Evolutionary conservation across 2,888 invertebrate species (phyloP).

Genomic region (Sepiola atlantica): DNA sequence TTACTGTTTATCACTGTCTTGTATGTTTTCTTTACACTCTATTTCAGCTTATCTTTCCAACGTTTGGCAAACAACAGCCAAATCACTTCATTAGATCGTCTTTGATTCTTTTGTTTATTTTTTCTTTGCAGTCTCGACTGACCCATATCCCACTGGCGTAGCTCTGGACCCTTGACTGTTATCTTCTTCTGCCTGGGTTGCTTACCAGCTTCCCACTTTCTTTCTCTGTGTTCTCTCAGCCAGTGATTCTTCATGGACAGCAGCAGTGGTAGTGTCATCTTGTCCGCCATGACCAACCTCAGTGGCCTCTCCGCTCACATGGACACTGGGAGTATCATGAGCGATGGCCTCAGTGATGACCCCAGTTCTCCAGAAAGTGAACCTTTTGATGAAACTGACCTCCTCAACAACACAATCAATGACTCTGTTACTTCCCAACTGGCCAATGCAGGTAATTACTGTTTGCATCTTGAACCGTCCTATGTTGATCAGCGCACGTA

Average conservation of each 20-base stretch:
- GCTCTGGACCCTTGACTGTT: background rate
- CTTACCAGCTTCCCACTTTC: background rate
- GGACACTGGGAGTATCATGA: slow-evolving; percentile 60
- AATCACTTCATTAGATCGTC: too few relatives aligned
- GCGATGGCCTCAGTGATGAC: slow-evolving; percentile 68
- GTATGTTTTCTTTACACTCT: too few relatives aligned
- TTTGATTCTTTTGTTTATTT: background rate
- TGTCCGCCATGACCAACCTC: slow-evolving; percentile 8
- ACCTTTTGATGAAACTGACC: slow-evolving; percentile 83
- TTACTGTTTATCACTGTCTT: too few relatives aligned
- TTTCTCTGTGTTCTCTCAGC: background rate
- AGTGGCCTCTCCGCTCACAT: slow-evolving; percentile 50
- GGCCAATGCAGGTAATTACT: slow-evolving; percentile 88
- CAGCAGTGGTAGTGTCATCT: slow-evolving; percentile 16
- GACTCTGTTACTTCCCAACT: slow-evolving; percentile 96
- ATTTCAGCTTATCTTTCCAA: too few relatives aligned
- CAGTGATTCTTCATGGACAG: background rate
- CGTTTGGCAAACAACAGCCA: too few relatives aligned
- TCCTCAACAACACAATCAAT: slow-evolving; percentile 88
- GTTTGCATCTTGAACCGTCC: background rate
- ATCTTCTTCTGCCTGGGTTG: background rate
- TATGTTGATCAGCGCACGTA: too few relatives aligned
- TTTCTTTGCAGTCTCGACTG: background rate
- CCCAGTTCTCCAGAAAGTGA: slow-evolving; percentile 74
- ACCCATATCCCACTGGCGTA: background rate